A percentile compares a stretch with the other conserved stretches of the same genome.
Evolutionary conservation across 2,113 vertebrate species (phyloP).

Genomic region (Climacteris rufus): DNA sequence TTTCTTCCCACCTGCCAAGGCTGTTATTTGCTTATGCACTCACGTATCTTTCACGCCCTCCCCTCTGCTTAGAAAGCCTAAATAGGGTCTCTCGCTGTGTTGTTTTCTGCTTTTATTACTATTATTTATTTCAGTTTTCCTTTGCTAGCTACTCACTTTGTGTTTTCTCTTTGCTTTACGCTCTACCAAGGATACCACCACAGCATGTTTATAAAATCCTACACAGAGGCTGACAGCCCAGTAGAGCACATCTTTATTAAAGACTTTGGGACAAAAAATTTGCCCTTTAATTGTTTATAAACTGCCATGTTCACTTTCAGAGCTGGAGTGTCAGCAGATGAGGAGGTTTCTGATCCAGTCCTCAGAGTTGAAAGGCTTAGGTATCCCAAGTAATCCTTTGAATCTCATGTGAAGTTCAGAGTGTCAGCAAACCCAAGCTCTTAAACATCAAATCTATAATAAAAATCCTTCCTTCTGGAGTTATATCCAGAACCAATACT

Average conservation of each 20-base stretch:
- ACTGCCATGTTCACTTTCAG: neutral
- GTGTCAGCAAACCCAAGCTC: neutral
- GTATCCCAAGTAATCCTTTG: neutral
- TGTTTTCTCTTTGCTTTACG: neutral
- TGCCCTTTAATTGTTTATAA: neutral
- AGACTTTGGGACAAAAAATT: neutral
- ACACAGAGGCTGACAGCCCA: neutral
- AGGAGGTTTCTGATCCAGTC: neutral
- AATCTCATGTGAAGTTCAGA: neutral
- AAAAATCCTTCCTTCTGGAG: neutral
- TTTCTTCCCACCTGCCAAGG: slow-evolving; percentile 15
- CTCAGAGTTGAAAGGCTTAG: neutral
- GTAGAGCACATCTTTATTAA: neutral
- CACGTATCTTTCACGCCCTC: neutral
- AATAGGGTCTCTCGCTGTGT: neutral
- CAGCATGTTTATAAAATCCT: neutral
- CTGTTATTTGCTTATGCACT: neutral
- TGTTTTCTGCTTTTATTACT: slow-evolving; percentile 20
- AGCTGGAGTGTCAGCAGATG: neutral
- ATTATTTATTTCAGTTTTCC: neutral
- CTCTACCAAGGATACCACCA: neutral
- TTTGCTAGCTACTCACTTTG: neutral
- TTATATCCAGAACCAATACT: neutral
- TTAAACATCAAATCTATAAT: neutral
- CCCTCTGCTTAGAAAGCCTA: neutral